Evolutionary conservation across 1,140 invertebrate species (phyloP).

Genomic region (Drosophila eugracilis): DNA sequence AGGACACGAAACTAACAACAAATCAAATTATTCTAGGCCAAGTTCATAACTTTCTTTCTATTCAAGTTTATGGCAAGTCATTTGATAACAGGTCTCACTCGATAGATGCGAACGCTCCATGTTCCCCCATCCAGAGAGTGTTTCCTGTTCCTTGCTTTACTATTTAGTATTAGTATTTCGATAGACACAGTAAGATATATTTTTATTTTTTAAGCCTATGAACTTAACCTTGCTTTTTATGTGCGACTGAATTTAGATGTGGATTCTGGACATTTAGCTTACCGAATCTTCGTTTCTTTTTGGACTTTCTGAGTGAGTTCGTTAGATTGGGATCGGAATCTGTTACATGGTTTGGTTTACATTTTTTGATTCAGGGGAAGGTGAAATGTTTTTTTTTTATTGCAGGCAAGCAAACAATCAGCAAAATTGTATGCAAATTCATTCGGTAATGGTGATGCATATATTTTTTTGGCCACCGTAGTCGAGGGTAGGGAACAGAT

Average conservation of each 20-base stretch:
- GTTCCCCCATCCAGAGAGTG: not conserved
- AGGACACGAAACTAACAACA: conserved; percentile 53
- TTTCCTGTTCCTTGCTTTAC: not conserved
- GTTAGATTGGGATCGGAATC: conserved; percentile 83
- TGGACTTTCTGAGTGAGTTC: conserved; percentile 84
- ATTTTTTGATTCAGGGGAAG: conserved; percentile 19
- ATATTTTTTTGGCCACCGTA: conserved; percentile 3
- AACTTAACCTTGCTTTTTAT: conserved; percentile 41
- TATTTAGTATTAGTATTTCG: too few relatives aligned
- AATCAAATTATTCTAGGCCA: conserved; percentile 41
- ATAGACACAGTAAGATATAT: too few relatives aligned
- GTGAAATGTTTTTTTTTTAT: conserved; percentile 25
- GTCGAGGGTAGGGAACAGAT: conserved; percentile 21
- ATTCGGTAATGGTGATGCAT: conserved; percentile 31
- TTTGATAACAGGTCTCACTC: conserved; percentile 8
- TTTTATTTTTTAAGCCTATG: conserved; percentile 13
- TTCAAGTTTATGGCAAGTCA: conserved; percentile 23
- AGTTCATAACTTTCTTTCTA: conserved; percentile 16
- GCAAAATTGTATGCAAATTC: conserved; percentile 54
- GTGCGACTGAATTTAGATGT: conserved; percentile 27
- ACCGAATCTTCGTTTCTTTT: conserved; percentile 84
- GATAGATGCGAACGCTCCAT: not conserved
- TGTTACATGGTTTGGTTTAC: conserved; percentile 62
- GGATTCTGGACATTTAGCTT: conserved; percentile 55
- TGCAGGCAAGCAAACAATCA: conserved; percentile 50